These are phyloP conservation scores for Leucopsar rothschildi DNA, from an alignment of 2,113 vertebrate species.

Conservation along the genomic window DNA sequence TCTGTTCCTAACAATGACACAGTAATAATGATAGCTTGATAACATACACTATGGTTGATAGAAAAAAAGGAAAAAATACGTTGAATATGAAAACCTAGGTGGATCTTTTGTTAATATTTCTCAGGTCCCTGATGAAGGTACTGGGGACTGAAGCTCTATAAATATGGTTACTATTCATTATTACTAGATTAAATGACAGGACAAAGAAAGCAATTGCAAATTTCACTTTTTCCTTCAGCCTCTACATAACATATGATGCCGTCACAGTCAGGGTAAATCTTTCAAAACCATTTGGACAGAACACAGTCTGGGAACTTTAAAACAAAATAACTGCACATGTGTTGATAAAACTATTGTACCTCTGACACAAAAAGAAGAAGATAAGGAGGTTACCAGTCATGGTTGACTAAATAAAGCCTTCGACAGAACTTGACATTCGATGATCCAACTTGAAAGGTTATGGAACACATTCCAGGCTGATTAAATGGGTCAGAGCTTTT, in stretches of 20 bases:
- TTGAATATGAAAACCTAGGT: not conserved
- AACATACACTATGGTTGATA: not conserved
- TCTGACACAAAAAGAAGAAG: conserved; percentile 58
- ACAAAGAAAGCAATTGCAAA: conserved; percentile 36
- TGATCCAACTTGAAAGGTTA: conserved; percentile 74
- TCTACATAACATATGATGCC: not conserved
- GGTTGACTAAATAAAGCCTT: conserved; percentile 65
- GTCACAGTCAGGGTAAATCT: conserved; percentile 28
- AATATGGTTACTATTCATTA: not conserved
- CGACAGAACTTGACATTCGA: conserved; percentile 58
- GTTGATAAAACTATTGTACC: conserved; percentile 56
- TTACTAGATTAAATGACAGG: conserved; percentile 6
- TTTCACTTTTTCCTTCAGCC: conserved; percentile 4
- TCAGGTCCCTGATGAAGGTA: conserved; percentile 1
- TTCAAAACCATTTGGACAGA: conserved; percentile 49
- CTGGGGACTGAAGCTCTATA: conserved; percentile 4
- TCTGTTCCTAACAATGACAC: not conserved
- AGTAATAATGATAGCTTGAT: not conserved
- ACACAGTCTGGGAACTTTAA: conserved; percentile 40
- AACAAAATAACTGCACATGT: conserved; percentile 16
- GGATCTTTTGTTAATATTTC: not conserved
- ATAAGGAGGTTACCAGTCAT: conserved; percentile 53
- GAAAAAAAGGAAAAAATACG: not conserved
- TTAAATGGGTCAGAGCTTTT: conserved; percentile 75
- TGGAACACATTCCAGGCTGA: conserved; percentile 71